A percentile compares a stretch with the other conserved stretches of the same genome.
Evolutionary conservation across 92 coral and sea anemone species (phyloP).

Genomic region (Isaurus tuberculatus): DNA sequence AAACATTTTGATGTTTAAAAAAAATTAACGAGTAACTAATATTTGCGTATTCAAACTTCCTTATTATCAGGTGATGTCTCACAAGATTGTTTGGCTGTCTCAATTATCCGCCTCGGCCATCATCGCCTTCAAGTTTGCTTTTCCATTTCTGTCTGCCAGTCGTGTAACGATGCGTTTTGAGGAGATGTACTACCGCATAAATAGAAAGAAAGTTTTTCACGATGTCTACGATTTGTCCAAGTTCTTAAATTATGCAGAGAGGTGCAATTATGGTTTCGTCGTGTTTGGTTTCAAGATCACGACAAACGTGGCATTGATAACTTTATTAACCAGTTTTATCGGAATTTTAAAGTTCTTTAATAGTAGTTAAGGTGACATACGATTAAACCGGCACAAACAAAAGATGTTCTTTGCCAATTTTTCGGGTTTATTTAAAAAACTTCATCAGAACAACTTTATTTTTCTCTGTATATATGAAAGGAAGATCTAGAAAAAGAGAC

Average conservation of each 20-base stretch:
- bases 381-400: too few species aligned
- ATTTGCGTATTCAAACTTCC: neutral
- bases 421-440: too few species aligned
- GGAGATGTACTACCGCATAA: constrained; percentile 66
- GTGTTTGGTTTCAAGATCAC: constrained; percentile 68
- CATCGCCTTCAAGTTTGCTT: constrained; percentile 64
- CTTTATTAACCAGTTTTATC: constrained; percentile 54
- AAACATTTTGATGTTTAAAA: too few species aligned
- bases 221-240: constrained; percentile 64
- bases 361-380: neutral
- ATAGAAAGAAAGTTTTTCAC: constrained; percentile 54
- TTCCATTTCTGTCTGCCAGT: constrained; percentile 70
- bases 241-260: constrained; percentile 63
- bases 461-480: too few species aligned
- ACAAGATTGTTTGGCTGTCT: constrained; percentile 14
- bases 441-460: too few species aligned
- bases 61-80: constrained; percentile 8
- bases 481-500: too few species aligned
- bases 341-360: constrained; percentile 63
- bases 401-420: too few species aligned
- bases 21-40: too few species aligned
- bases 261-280: constrained; percentile 67
- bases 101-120: constrained; percentile 24
- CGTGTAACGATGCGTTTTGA: constrained; percentile 61
- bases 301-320: constrained; percentile 62